A percentile compares a stretch with the other conserved stretches of the same genome.
These are phyloP conservation scores for Drosophila ustulata DNA, from an alignment of 2,888 invertebrate genomes.

Conservation along the genomic window DNA sequence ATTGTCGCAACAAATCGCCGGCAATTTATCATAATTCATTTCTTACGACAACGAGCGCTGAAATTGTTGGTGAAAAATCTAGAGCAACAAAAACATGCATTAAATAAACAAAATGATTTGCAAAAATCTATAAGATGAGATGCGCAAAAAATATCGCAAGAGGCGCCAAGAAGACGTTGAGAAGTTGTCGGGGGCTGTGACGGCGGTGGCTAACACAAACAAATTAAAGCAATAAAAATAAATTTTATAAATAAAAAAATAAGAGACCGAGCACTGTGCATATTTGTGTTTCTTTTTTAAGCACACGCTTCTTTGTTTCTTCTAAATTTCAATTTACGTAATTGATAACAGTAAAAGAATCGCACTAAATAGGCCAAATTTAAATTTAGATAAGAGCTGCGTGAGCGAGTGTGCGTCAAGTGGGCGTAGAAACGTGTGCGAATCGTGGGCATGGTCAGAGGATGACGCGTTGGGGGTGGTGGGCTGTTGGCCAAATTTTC, in stretches of 20 bases:
- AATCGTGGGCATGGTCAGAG: slow-evolving; percentile 26
- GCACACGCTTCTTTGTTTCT: slow-evolving; percentile 39
- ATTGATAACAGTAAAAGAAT: slow-evolving; percentile 66
- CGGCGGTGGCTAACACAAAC: slow-evolving; percentile 7
- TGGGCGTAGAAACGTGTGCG: slow-evolving; percentile 40
- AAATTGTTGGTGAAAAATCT: slow-evolving; percentile 22
- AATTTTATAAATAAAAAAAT: slow-evolving; percentile 11
- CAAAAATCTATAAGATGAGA: slow-evolving; percentile 53
- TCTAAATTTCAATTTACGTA: slow-evolving; percentile 66
- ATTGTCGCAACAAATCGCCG: slow-evolving; percentile 32
- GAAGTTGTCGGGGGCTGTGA: background rate
- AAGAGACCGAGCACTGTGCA: slow-evolving; percentile 1
- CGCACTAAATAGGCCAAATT: slow-evolving; percentile 73
- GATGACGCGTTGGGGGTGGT: slow-evolving; percentile 44
- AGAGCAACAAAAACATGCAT: slow-evolving; percentile 16
- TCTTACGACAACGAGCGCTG: slow-evolving; percentile 2
- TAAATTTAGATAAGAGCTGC: slow-evolving; percentile 69
- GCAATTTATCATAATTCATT: slow-evolving; percentile 49
- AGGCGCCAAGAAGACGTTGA: slow-evolving; percentile 14
- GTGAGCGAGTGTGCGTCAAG: slow-evolving; percentile 9
- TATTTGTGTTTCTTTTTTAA: slow-evolving; percentile 12
- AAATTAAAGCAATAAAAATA: slow-evolving; percentile 34
- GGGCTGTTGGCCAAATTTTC: slow-evolving; percentile 48
- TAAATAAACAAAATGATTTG: slow-evolving; percentile 68
- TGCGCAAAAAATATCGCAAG: slow-evolving; percentile 59